Percentiles rank a stretch among this genome's conserved stretches.
Conservation (phyloP, 2,888 invertebrate genomes). For the Oscheius onirici region DNA sequence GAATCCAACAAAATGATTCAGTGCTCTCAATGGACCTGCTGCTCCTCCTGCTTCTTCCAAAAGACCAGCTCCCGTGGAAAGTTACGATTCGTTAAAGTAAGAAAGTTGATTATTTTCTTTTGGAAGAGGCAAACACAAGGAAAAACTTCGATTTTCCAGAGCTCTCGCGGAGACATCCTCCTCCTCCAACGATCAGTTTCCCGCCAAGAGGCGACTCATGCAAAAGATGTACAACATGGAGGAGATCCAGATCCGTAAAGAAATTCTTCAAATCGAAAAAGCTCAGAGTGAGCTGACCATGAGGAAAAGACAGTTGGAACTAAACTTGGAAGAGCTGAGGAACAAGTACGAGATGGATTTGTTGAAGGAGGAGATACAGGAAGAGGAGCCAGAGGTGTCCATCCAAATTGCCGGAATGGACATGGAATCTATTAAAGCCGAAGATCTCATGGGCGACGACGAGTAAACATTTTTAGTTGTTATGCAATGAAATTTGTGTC, state of each 20-base stretch:
- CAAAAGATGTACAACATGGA: neutral
- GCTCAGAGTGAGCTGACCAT: neutral
- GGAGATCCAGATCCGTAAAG: neutral
- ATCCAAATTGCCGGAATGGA: neutral
- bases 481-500: neutral
- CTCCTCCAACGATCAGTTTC: neutral
- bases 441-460: conserved; percentile 3
- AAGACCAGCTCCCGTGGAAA: neutral
- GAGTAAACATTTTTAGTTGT: neutral
- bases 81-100: neutral
- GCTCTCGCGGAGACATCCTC: neutral
- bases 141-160: neutral
- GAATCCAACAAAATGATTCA: neutral
- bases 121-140: neutral
- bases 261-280: neutral
- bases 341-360: neutral
- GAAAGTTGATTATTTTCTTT: neutral
- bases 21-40: neutral
- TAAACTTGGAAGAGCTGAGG: neutral
- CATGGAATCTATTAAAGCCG: neutral
- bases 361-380: neutral
- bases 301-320: conserved; percentile 1
- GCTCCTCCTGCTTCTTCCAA: neutral
- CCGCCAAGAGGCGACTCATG: neutral
- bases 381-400: neutral